phyloP scores from a whole-genome alignment of 2,113 vertebrate genomes.

The Mola mola region DNA sequence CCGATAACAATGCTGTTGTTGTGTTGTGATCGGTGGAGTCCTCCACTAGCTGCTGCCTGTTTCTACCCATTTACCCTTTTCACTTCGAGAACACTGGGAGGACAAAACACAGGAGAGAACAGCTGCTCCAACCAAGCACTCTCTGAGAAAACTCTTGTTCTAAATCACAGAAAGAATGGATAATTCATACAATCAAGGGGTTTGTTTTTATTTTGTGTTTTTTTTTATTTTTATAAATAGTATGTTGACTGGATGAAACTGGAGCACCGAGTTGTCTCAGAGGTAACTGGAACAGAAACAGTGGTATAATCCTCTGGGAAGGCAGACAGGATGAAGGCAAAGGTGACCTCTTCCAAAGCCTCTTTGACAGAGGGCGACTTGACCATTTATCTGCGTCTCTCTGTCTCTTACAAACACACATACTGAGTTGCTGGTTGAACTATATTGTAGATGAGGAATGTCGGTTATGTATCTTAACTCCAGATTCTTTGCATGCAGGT shows the following conservation, averaged over 20 bases:
- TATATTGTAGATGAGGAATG: too few relatives aligned
- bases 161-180: neutral
- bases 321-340: conserved; percentile 66
- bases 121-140: too few relatives aligned
- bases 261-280: neutral
- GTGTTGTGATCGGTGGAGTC: conserved; percentile 42
- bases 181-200: too few relatives aligned
- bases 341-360: conserved; percentile 78
- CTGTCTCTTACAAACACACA: neutral
- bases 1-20: conserved; percentile 67
- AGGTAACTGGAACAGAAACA: conserved; percentile 28
- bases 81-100: neutral
- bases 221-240: too few relatives aligned
- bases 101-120: neutral
- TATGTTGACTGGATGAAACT: too few relatives aligned
- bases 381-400: conserved; percentile 39
- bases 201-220: too few relatives aligned
- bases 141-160: neutral
- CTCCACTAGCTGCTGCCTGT: conserved; percentile 68
- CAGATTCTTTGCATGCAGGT: neutral
- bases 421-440: neutral
- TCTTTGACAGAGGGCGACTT: conserved; percentile 66
- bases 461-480: neutral
- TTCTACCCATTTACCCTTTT: conserved; percentile 35
- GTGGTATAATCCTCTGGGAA: conserved; percentile 58